Base-by-base conservation (phyloP, 2,113 vertebrate species). In the Edolisoma coerulescens region DNA sequence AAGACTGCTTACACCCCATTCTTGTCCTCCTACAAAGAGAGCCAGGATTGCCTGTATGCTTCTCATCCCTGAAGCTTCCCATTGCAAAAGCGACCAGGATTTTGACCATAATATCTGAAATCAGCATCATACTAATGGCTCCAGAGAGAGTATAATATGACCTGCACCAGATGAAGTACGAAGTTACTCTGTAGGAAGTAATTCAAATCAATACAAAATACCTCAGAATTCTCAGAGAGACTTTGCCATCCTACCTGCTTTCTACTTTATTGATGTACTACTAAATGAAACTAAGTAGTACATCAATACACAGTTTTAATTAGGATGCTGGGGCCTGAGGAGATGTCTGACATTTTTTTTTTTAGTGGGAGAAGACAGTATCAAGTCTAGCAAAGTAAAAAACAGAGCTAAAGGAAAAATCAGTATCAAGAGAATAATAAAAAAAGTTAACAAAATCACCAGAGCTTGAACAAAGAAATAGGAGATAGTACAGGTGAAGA, bases 251-350 rank as follows among this genome's bases (percentile, higher is more conserved):
- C 20, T 81, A 81, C n/a, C 33, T 54, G 11, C 6, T 84, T 24
- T 44, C 21, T 53, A 13, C 23, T 86, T 90, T 64, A 91, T 60
- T 89, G 90, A 96, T 87, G n/a, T 52, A 64, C 60, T 81, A 78
- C 47, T 74, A 89, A 97, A 82, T 16, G 26, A 93, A 97, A 89
- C 57, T 47, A 89, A 81, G 42, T 65, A 89, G 37, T 80, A 63
- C 54, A 90, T 96, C 89, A 96, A 94, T 92, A 85, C 24, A 39
- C 16, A 76, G 33, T 80, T 97, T 97, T 95, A 96, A 96, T 96
- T 95, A 96, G 73, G 56, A 94, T 86, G 16, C 26, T 63, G 22
- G 32, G 21, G 49, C 57, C 69, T 78, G 57, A 89, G 63, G 77
- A 73, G 16, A 52, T 44, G 42, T 42, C 68, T 84, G 59, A 92